These are phyloP conservation scores for Numenius arquata DNA, from an alignment of 2,113 vertebrate species.

Conservation along the genomic window DNA sequence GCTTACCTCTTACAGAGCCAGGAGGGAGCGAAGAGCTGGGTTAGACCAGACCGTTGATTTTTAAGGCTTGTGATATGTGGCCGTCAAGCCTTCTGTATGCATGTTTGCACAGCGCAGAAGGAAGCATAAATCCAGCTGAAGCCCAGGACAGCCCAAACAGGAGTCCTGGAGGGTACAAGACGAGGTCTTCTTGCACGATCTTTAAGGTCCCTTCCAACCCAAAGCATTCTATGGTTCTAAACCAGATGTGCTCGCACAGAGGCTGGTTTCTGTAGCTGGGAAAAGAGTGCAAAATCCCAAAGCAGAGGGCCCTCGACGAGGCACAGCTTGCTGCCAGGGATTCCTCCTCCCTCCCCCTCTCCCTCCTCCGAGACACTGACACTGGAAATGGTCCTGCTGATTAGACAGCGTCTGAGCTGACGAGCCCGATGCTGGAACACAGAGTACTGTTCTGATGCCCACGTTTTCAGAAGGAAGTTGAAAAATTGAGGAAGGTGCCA, in stretches of 20 bases:
- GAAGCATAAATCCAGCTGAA: not conserved
- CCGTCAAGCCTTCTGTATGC: not conserved
- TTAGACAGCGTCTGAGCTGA: slow-evolving; percentile 40
- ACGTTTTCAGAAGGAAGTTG: slow-evolving; percentile 61
- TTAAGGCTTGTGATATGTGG: not conserved
- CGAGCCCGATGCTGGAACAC: not conserved
- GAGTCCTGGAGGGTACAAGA: not conserved
- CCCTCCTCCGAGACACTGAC: slow-evolving; percentile 1
- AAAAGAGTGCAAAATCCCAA: not conserved
- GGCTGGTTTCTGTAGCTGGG: not conserved
- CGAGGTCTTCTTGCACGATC: not conserved
- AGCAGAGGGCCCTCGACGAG: not conserved
- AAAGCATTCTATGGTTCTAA: not conserved
- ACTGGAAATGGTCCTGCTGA: slow-evolving; percentile 50
- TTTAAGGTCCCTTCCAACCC: not conserved
- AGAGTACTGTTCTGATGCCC: slow-evolving; percentile 47
- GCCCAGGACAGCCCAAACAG: not conserved
- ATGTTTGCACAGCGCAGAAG: not conserved
- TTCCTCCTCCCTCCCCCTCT: slow-evolving; percentile 34
- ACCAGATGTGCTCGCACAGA: slow-evolving; percentile 5
- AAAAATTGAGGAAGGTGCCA: slow-evolving; percentile 60
- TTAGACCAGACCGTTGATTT: not conserved
- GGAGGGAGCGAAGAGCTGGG: not conserved
- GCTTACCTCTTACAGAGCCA: not conserved
- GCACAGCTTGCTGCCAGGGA: not conserved